Evolutionary conservation across 1,140 invertebrate species (phyloP).

Genomic region (Phymastichus coffea): DNA sequence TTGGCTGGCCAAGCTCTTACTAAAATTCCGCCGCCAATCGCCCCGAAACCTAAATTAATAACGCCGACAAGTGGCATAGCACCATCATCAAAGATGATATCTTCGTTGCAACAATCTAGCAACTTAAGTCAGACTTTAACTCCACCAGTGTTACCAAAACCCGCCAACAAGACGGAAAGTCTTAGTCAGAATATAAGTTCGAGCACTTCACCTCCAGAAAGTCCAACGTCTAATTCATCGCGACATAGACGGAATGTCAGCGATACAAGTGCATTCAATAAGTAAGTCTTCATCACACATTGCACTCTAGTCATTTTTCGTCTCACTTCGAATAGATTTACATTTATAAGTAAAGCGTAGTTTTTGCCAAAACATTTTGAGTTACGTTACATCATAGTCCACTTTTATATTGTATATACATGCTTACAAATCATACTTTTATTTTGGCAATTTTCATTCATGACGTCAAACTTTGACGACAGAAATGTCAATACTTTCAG

Average conservation of each 20-base stretch:
- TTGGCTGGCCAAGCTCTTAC: slow-evolving; percentile 47
- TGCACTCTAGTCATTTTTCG: not conserved
- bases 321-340: not conserved
- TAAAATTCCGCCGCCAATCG: slow-evolving; percentile 51
- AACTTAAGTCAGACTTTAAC: slow-evolving; percentile 2
- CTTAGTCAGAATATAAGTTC: slow-evolving; percentile 54
- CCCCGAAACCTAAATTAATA: slow-evolving; percentile 46
- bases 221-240: slow-evolving; percentile 50
- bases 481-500: slow-evolving; percentile 51
- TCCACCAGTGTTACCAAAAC: slow-evolving; percentile 57
- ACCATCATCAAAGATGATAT: slow-evolving; percentile 39
- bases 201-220: slow-evolving; percentile 51
- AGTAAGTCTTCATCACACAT: slow-evolving; percentile 58
- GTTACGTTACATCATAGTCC: slow-evolving; percentile 16
- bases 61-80: slow-evolving; percentile 39
- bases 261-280: slow-evolving; percentile 84
- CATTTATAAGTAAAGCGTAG: not conserved
- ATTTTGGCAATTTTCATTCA: slow-evolving; percentile 15
- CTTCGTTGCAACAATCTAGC: slow-evolving; percentile 33
- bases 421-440: no score
- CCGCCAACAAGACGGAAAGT: slow-evolving; percentile 52
- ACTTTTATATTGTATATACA: no score
- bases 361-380: slow-evolving; percentile 19
- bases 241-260: slow-evolving; percentile 80
- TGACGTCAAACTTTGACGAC: slow-evolving; percentile 23